These are phyloP conservation scores for Tinea pellionella DNA, from an alignment of 2,888 invertebrate species.

Conservation along the genomic window DNA sequence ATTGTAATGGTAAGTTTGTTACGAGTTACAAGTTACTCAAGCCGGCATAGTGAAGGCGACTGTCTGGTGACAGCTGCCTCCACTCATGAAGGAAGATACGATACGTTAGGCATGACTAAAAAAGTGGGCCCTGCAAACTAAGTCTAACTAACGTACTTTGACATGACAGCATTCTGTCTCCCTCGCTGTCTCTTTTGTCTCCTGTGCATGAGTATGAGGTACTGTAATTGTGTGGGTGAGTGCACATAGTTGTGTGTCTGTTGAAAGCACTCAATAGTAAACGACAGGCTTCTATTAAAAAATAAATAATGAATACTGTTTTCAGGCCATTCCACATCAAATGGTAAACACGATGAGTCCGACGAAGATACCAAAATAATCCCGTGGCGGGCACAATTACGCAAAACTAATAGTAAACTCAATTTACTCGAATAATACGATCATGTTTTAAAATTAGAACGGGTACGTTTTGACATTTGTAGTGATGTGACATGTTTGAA, in stretches of 20 bases:
- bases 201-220: too few species aligned
- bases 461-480: neutral
- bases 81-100: too few species aligned
- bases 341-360: conserved; percentile 54
- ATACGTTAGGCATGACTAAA: too few species aligned
- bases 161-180: too few species aligned
- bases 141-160: too few species aligned
- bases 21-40: too few species aligned
- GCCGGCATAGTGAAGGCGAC: too few species aligned
- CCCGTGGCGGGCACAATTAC: conserved; percentile 89
- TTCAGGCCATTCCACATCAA: conserved; percentile 40
- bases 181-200: too few species aligned
- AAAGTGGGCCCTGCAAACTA: too few species aligned
- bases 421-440: conserved; percentile 75
- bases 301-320: neutral
- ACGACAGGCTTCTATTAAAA: neutral
- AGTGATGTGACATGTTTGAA: neutral
- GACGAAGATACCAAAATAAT: conserved; percentile 78
- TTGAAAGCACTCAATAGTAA: neutral
- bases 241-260: too few species aligned
- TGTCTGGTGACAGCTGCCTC: too few species aligned
- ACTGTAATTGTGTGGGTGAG: too few species aligned
- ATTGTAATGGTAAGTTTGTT: conserved; percentile 42
- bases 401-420: conserved; percentile 91
- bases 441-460: neutral